Evolutionary conservation across 2,113 vertebrate genomes (phyloP), one percentile per base, ranked within the genome.

Genomic region (Castor canadensis): DNA sequence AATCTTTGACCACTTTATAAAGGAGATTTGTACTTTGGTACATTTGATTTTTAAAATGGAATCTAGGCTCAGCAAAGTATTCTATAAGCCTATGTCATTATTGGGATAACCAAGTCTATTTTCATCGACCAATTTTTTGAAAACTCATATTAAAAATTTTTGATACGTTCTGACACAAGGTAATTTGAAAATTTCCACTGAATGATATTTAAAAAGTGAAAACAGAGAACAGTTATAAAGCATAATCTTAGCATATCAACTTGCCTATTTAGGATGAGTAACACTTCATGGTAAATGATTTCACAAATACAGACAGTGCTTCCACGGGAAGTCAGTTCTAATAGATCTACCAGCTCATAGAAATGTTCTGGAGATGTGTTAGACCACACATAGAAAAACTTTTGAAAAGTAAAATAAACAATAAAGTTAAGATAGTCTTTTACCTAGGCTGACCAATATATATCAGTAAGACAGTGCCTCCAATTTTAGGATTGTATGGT

Each of bases 31-130:
- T 17, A 90, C n/a, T 76, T 62, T 5, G 30, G 58, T 84, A 77
- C 47, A 87, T 26, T 92, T 67, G 40, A 82, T 84, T 93, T 96
- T 81, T 40, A 45, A 96, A 85, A 77, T 83, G 38, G 45, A 96
- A 83, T 71, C 88, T 62, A 81, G 89, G 6, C 60, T 85, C 32
- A 72, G 45, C 58, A 60, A 71, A 86, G 10, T 15, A 83, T 26
- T 75, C 26, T 67, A 1, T 24, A 89, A 47, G 0, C 66, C 52
- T 12, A 60, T 56, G 30, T 12, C 16, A 26, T 38, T 67, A 71
- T 24, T 66, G 2, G 28, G 28, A 58, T 72, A 87, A 82, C 64
- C 38, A 94, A 22, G 40, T 49, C 54, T 32, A 83, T 91, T 86
- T 91, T 47, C 24, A 38, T 69, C 38, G 45, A 11, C 9, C 11